Base-by-base conservation (phyloP, 1,140 invertebrate genomes). In the Cherax destructor region DNA sequence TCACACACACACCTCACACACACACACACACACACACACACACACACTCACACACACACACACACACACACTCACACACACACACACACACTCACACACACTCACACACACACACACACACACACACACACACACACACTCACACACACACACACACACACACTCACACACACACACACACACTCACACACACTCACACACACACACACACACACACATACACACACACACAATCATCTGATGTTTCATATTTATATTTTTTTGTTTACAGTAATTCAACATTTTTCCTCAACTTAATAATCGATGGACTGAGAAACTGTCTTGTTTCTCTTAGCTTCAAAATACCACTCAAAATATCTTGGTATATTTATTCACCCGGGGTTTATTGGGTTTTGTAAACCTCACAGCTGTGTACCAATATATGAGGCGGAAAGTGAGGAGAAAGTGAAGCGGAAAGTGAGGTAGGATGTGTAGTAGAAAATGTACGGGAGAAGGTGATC, bases 41-140 rank as follows among this genome's bases (percentile, higher is more conserved):
- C 59, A 65, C 83, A 65, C 65, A 84, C 83, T 47, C 59, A 72
- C 61, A 81, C 79, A 81, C 79, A 81, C 79, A 81, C 50, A 81
- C 79, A 81, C 79, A 81, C 79, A 81, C 79, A 56, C 79, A 52
- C 65, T 69, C 21, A 11, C 11, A 69, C 11, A 13, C 11, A 21
- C 65, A 69, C 21, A 21, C 11, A 21, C 11, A 13, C 11, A 21
- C 11, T 13, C 11, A 13, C 65, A 13, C 79, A 81, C 50, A 81
- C 79, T 56, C 79, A 81, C 79, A 81, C 79, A 81, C 50, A 83
- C 80, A 24, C 52, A 61, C 56, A 30, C 52, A 83, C 80, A 83
- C 80, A 83, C 80, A 83, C 80, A 59, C 80, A 83, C 56, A 59
- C 80, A 83, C 79, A 81, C 30, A 41, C 30, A 41, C 30, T 1